Evolutionary conservation across 1,140 invertebrate species (phyloP), one percentile per base, ranked within the genome.

Genomic region (Luehdorfia chinensis): DNA sequence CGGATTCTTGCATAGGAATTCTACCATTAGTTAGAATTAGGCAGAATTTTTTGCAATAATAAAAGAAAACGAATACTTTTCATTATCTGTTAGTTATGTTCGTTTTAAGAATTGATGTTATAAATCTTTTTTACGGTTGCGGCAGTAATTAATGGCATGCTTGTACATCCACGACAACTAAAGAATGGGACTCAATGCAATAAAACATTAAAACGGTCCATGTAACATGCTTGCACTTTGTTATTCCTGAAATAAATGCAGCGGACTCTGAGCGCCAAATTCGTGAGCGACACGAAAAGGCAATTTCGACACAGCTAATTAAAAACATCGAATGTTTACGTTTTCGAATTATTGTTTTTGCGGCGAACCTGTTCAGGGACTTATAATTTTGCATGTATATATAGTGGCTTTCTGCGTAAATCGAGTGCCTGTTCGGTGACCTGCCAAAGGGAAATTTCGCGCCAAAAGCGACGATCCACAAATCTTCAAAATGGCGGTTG

Each of bases 71-170:
- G 18, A 51, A 52, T 21, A 31, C 23, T 51, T 45, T 28, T 51
- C 62, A 56, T 44, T 51, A 54, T 52, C 63, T 44, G 53, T 55
- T 39, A 56, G 48, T 47, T 51, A 39, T 53, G 61, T 66, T 60
- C 47, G 50, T 55, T 68, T 68, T 66, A 43, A 14, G 60, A 59
- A 69, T 63, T 66, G 70, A 69, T 59, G 63, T 64, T 73, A 77
- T 83, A 83, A 77, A 83, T 79, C 72, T 70, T 61, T 59, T 67
- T 66, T 79, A 77, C 70, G 66, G 67, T 73, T 75, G 69, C 55
- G 59, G 62, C 37, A 44, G 70, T 73, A 79, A 83, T 83, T 79
- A 83, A 79, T 75, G 71, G 59, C 56, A 30, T 69, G 68, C 69
- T 65, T 71, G 64, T 62, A 53, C 60, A 66, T 60, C 56, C 59